Conservation (phyloP, 2,888 invertebrate genomes). For the Doris montereyensis region DNA sequence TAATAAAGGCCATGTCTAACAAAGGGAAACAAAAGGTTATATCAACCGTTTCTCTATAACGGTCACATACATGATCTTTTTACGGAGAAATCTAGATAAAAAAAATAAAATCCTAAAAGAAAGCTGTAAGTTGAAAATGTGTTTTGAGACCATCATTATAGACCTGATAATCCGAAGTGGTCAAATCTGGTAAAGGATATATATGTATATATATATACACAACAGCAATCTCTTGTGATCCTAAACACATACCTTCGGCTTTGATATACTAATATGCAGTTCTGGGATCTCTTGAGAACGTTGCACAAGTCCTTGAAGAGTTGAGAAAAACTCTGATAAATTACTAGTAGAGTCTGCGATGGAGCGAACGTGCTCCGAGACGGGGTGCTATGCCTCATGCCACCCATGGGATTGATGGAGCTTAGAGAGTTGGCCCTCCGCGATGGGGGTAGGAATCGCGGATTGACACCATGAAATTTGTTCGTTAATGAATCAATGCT, state of each 20-base stretch:
- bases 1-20: too few species aligned
- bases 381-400: conserved; percentile 21
- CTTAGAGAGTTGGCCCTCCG: conserved; percentile 35
- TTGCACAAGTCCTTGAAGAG: conserved; percentile 48
- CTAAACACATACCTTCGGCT: conserved; percentile 48
- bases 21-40: too few species aligned
- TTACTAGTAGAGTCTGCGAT: conserved; percentile 53
- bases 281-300: conserved; percentile 46
- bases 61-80: too few species aligned
- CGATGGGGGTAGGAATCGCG: conserved; percentile 39
- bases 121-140: too few species aligned
- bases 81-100: too few species aligned
- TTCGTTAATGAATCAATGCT: conserved; percentile 17
- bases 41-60: too few species aligned
- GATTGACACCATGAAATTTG: conserved; percentile 33
- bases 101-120: too few species aligned
- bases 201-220: too few species aligned
- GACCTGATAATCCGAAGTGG: conserved; percentile 42
- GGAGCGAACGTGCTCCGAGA: conserved; percentile 40
- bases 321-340: conserved; percentile 49
- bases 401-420: conserved; percentile 23
- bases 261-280: conserved; percentile 47
- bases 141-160: too few species aligned
- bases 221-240: too few species aligned
- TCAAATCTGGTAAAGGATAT: too few species aligned